Conservation (phyloP, 2,113 vertebrate species). For the Cepphus grylle region DNA sequence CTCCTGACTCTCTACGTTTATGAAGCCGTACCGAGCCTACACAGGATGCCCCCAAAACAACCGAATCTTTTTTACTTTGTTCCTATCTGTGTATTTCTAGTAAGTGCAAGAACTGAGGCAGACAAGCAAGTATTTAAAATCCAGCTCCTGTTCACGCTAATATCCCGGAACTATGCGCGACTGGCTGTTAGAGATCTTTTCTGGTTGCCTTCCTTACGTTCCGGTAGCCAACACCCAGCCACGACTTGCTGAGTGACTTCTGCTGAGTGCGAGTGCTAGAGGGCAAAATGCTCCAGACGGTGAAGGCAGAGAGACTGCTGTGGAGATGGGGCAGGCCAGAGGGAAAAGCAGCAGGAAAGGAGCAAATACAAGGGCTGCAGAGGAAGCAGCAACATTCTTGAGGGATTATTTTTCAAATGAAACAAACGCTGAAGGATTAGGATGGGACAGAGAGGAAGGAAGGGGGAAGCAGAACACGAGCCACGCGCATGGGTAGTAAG, state of each 20-base stretch:
- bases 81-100: not conserved
- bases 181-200: not conserved
- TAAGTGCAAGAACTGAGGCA: not conserved
- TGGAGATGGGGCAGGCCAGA: not conserved
- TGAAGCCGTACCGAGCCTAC: not conserved
- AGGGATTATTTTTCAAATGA: not conserved
- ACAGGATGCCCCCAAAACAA: not conserved
- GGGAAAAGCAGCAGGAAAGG: not conserved
- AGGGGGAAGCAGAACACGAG: not conserved
- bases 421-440: not conserved
- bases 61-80: not conserved
- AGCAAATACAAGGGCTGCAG: not conserved
- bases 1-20: not conserved
- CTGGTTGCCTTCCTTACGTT: not conserved
- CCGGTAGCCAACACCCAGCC: not conserved
- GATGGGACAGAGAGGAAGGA: not conserved
- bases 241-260: not conserved
- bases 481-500: rapidly evolving
- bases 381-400: not conserved
- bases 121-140: not conserved
- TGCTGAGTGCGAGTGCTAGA: not conserved
- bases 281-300: not conserved
- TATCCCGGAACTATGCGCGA: not conserved
- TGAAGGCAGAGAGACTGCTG: not conserved
- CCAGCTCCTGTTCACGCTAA: not conserved